Evolutionary conservation across 1,140 invertebrate genomes (phyloP), one percentile per base, ranked within the genome.

Genomic region (Pseudachorutes palmiensis): DNA sequence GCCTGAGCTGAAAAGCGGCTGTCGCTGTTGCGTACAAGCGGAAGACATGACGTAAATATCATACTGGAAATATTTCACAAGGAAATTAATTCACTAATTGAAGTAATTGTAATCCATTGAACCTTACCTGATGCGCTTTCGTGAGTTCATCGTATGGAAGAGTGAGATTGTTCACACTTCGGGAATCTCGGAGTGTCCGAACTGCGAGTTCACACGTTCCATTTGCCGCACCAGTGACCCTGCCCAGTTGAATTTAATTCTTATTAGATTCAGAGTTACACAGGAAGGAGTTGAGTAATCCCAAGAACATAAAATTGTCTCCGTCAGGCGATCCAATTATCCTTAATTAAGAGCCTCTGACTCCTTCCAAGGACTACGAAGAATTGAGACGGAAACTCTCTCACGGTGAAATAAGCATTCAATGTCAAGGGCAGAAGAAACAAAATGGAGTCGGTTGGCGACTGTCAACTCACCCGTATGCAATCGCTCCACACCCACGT

Each of bases 31-130:
- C 36, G 26, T 62, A 58, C 51, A 73, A 28, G 59, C 33, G 19
- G 69, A 49, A 32, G 48, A 58, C 26, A 66, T 70, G n/a, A 70
- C 69, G 67, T 73, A 73, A 16, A 73, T 67, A 41, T 73, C 72
- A 29, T 69, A 73, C 2, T 60, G 55, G 19, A 41, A 41, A 16
- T 55, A 45, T 45, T 45, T 45, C 9, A 45, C n/a, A n/a, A n/a
- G n/a, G n/a, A n/a, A n/a, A n/a, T n/a, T n/a, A n/a, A n/a, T n/a
- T n/a, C n/a, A n/a, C n/a, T n/a, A n/a, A n/a, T n/a, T n/a, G n/a
- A n/a, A n/a, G n/a, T n/a, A n/a, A n/a, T n/a, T n/a, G n/a, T n/a
- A n/a, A n/a, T n/a, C n/a, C n/a, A n/a, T n/a, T n/a, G n/a, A n/a
- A n/a, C n/a, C 24, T 55, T 26, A 55, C 51, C 51, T 55, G 51